These are phyloP conservation scores for Gryllus longicercus DNA, from an alignment of 2,888 invertebrate species.

Conservation along the genomic window DNA sequence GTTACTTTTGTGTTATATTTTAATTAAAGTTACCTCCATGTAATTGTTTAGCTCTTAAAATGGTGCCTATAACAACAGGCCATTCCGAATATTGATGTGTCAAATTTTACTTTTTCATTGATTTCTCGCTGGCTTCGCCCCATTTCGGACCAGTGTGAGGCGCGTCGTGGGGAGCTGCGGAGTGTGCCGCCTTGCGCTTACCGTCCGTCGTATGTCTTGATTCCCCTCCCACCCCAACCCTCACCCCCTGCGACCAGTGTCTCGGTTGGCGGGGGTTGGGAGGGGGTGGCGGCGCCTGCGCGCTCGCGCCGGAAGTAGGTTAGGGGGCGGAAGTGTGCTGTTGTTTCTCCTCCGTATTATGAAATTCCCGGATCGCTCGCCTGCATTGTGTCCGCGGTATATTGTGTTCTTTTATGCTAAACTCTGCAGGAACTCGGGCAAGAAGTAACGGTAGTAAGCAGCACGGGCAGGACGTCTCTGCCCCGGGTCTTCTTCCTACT, in stretches of 20 bases:
- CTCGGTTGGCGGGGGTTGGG: neutral
- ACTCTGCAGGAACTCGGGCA: neutral
- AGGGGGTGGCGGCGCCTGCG: neutral
- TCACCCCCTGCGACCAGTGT: too few relatives aligned
- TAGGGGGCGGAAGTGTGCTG: constrained; percentile 17
- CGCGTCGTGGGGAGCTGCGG: neutral
- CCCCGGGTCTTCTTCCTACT: too few relatives aligned
- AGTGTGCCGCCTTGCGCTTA: neutral
- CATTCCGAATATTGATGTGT: too few relatives aligned
- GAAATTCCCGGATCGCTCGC: neutral
- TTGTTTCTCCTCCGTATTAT: constrained; percentile 5
- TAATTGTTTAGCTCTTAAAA: too few relatives aligned
- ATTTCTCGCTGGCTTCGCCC: too few relatives aligned
- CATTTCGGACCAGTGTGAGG: neutral
- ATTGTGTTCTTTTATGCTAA: neutral
- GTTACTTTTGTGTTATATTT: too few relatives aligned
- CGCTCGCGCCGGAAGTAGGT: neutral
- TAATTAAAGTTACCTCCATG: too few relatives aligned
- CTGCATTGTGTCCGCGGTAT: neutral
- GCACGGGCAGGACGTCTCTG: too few relatives aligned
- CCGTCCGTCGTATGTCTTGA: constrained; percentile 5
- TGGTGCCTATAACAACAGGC: too few relatives aligned
- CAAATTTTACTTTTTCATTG: too few relatives aligned
- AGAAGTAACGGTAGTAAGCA: neutral
- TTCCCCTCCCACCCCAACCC: neutral